These are phyloP conservation scores for Sebastes aleutianus DNA, from an alignment of 2,797 vertebrate species.

Conservation along the genomic window DNA sequence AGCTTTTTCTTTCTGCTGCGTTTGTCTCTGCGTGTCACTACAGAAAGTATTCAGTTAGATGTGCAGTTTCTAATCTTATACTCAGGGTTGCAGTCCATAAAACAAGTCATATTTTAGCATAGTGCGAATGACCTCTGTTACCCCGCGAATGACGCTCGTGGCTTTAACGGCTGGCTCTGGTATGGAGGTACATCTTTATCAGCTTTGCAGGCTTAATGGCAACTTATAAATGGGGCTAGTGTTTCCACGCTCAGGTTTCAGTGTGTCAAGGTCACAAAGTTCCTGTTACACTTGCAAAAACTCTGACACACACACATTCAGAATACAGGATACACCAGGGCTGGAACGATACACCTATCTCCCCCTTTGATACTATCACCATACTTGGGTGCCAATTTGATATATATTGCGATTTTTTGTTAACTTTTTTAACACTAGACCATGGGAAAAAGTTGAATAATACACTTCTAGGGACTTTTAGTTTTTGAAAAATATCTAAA, in stretches of 20 bases:
- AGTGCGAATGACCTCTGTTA: slow-evolving; percentile 69
- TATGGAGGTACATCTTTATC: slow-evolving; percentile 74
- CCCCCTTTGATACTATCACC: fast-evolving
- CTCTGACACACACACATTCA: not conserved
- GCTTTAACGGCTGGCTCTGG: slow-evolving; percentile 54
- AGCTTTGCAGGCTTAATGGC: slow-evolving; percentile 71
- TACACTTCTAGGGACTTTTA: too few species aligned
- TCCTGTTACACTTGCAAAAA: slow-evolving; percentile 42
- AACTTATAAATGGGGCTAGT: slow-evolving; percentile 71
- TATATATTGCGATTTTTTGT: too few species aligned
- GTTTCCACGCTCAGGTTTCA: slow-evolving; percentile 73
- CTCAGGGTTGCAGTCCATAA: slow-evolving; percentile 64
- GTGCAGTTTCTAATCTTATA: slow-evolving; percentile 64
- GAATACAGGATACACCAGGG: not conserved
- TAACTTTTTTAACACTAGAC: too few species aligned
- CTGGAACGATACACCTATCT: too few species aligned
- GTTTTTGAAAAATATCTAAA: too few species aligned
- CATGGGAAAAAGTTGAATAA: too few species aligned
- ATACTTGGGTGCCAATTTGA: too few species aligned
- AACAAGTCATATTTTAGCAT: slow-evolving; percentile 73
- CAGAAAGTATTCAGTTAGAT: slow-evolving; percentile 34
- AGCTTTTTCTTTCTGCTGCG: not conserved
- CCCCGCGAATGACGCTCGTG: slow-evolving; percentile 58
- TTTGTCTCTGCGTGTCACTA: not conserved
- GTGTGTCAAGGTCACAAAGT: slow-evolving; percentile 65